Evolutionary conservation across 1,140 invertebrate species (phyloP), one percentile per base, ranked within the genome.

Genomic region (Bombyx mandarina): DNA sequence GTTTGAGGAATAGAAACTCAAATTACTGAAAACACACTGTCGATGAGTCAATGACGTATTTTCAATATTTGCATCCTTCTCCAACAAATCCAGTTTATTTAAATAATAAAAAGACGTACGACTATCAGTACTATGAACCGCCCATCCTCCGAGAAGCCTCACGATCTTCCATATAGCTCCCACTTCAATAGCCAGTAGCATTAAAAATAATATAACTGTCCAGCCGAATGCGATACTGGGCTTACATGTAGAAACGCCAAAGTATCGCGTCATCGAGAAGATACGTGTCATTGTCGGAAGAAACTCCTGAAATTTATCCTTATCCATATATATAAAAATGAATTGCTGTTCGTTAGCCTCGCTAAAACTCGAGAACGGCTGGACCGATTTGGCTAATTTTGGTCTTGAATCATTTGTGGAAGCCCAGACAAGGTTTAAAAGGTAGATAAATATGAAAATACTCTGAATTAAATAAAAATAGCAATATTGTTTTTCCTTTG

Each of bases 161-260:
- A 67, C 26, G 8, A 73, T 45, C 53, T 66, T 73, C 65, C 63
- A 73, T 46, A 73, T 60, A 9, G 70, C 63, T 42, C 56, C 49
- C 0, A n/a, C 43, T 43, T 70, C 65, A 52, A 67, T 51, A 1
- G 43, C 50, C 4, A 66, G 0, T 18, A 70, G 52, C 10, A 66
- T 61, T 4, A 45, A 10, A 18, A 69, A 48, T 6, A 72, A 8
- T 3, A 63, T 22, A 42, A 58, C 22, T 6, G 58, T 61, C 65
- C 67, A 72, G 6, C 53, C 47, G 54, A 52, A 65, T 10, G 43
- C 51, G 12, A 45, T 26, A 8, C 8, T 67, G 45, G 12, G 45
- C 18, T 47, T 65, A 57, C 22, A 58, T n/a, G 44, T 52, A 8
- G 62, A 54, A 8, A 72, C 54, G 9, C 70, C 70, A 50, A 69